Percentiles rank a stretch among this genome's conserved stretches.
Conservation (phyloP, 2,113 vertebrate genomes). For the Pluvianellus socialis region DNA sequence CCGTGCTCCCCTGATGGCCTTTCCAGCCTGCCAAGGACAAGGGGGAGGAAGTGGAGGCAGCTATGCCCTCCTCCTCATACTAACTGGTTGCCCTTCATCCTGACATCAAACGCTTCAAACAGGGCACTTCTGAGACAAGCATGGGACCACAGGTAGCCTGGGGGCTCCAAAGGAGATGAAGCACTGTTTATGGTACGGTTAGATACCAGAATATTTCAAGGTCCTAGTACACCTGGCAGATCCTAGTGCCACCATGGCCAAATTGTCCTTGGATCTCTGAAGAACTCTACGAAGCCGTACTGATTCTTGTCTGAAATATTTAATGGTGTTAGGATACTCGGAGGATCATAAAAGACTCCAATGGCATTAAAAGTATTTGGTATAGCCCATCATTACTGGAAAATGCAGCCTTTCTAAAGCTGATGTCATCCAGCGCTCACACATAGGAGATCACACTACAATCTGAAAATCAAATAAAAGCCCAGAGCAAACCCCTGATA, state of each 20-base stretch:
- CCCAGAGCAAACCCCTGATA: background rate
- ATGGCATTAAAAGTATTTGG: background rate
- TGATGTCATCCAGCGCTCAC: background rate
- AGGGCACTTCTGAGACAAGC: background rate
- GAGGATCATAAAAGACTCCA: background rate
- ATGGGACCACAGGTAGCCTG: background rate
- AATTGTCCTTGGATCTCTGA: background rate
- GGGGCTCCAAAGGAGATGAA: background rate
- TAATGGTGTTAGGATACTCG: background rate
- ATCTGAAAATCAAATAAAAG: slow-evolving; percentile 49
- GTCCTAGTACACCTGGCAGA: background rate
- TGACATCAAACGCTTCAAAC: background rate
- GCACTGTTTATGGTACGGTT: background rate
- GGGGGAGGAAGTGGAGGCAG: background rate
- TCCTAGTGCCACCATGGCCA: background rate
- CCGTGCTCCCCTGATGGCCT: background rate
- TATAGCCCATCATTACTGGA: background rate
- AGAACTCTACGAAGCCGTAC: background rate
- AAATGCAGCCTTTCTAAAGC: background rate
- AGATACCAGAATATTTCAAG: background rate
- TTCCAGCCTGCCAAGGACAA: background rate
- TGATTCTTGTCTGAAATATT: background rate
- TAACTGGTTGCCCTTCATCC: background rate
- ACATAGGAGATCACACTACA: background rate
- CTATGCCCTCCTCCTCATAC: background rate